Base-by-base conservation (phyloP, 1,140 invertebrate genomes). In the Mylabris phalerata region DNA sequence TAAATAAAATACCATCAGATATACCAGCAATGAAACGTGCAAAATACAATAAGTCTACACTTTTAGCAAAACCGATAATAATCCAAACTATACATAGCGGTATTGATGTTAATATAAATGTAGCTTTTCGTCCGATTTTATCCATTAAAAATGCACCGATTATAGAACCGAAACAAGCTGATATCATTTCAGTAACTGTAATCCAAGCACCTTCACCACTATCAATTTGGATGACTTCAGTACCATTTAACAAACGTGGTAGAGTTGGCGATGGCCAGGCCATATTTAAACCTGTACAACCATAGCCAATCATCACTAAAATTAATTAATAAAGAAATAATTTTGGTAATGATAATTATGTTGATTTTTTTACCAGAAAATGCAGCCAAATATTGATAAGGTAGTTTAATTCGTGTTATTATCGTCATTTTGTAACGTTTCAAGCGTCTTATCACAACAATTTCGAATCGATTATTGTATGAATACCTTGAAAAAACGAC, bases 21-120 rank as follows among this genome's bases (percentile, higher is more conserved):
- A 89, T 71, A 32, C 86, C 86, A 6, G 79, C 75, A 55, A 82
- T 73, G 4, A 78, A 61, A 58, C 80, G 9, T 0, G 54, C 63
- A 5, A 77, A 64, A 63, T 84, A 84, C 7, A 83, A 74, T 13
- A 74, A 75, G 0, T 66, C 47, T 0, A 80, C 73, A 5, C 76
- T 75, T 46, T 70, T 67, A 2, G 78, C 74, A 50, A 80, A 67
- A 62, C 82, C 80, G 1, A 88, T 79, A 10, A 83, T 73, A 4
- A 84, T 68, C 82, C 84, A 90, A 7, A 87, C 87, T 1, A 83
- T 59, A 19, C 83, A 73, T 60, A 83, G 81, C 0, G 83, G 84
- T 0, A 85, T 56, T 7, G 80, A 76, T 0, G 82, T 78, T 2
- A 83, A 61, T 0, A 86, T 68, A 0, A 91, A 77, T 1, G 85